These are phyloP conservation scores for Merodon equestris DNA, from an alignment of 2,888 invertebrate genomes.

Conservation along the genomic window DNA sequence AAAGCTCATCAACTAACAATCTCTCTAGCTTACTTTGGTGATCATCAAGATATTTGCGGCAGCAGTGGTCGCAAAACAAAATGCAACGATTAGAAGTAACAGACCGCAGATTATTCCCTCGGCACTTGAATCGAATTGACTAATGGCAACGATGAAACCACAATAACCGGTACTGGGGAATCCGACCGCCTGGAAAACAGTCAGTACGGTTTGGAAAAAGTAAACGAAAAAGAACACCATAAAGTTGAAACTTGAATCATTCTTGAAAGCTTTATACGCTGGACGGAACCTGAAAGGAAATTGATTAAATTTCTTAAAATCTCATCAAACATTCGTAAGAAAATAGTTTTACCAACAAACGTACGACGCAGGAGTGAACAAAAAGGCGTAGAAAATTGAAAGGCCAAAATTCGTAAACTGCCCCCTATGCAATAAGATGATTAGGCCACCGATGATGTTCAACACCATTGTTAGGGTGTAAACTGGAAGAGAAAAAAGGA, in stretches of 20 bases:
- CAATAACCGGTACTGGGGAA: constrained; percentile 91
- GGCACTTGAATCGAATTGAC: constrained; percentile 81
- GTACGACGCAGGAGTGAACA: constrained; percentile 98
- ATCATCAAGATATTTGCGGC: constrained; percentile 89
- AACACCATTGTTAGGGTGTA: constrained; percentile 91
- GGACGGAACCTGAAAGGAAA: constrained; percentile 88
- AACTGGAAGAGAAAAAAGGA: constrained; percentile 81
- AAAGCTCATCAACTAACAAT: no score
- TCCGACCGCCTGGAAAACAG: constrained; percentile 93
- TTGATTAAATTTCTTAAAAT: no score
- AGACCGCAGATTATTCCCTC: constrained; percentile 86
- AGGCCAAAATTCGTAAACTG: constrained; percentile 89
- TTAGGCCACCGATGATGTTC: constrained; percentile 92
- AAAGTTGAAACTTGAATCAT: constrained; percentile 99
- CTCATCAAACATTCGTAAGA: no score
- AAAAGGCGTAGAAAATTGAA: constrained; percentile 90
- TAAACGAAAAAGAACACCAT: constrained; percentile 99
- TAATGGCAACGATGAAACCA: constrained; percentile 89
- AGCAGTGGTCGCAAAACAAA: constrained; percentile 88
- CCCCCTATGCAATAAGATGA: constrained; percentile 83
- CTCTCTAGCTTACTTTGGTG: constrained; percentile 86
- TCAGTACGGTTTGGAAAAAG: constrained; percentile 95
- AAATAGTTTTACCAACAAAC: constrained; percentile 88
- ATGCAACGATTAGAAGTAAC: constrained; percentile 87
- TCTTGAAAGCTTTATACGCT: constrained; percentile 99